Percentiles rank a stretch among this genome's conserved stretches.
phyloP scores from a whole-genome alignment of 2,113 vertebrate genomes.

The Porphyrio hochstetteri region DNA sequence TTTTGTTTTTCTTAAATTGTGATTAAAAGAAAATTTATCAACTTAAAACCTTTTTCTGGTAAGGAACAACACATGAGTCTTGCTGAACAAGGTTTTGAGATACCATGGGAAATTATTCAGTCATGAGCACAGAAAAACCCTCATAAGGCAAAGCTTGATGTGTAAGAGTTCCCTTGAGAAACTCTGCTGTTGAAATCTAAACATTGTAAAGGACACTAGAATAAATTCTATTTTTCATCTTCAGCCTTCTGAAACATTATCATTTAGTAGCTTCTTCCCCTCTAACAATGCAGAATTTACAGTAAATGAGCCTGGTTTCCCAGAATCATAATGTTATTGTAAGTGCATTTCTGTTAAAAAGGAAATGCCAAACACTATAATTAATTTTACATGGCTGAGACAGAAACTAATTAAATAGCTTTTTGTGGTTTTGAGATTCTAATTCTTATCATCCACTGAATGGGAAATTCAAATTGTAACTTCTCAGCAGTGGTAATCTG shows the following conservation, averaged over 20 bases:
- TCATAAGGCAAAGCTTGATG: neutral
- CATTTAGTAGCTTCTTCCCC: neutral
- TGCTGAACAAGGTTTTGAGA: neutral
- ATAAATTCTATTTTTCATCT: neutral
- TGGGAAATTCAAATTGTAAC: neutral
- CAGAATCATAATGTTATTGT: neutral
- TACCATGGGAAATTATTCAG: neutral
- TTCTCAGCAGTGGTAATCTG: neutral
- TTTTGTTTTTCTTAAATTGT: neutral
- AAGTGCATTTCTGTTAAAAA: neutral
- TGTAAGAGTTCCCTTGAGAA: neutral
- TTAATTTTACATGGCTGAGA: neutral
- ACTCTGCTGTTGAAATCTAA: neutral
- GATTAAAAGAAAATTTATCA: neutral
- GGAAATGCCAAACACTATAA: neutral
- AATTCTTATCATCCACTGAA: neutral
- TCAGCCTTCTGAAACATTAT: neutral
- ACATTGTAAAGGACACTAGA: neutral
- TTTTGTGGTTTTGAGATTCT: neutral
- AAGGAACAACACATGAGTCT: neutral
- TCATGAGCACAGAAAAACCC: neutral
- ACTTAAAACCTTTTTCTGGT: neutral
- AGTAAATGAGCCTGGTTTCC: neutral
- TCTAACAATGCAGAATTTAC: neutral
- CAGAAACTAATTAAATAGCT: neutral